Percentiles rank a stretch among this genome's conserved stretches.
Evolutionary conservation across 2,888 invertebrate genomes (phyloP).

Genomic region (Calameuta filiformis): DNA sequence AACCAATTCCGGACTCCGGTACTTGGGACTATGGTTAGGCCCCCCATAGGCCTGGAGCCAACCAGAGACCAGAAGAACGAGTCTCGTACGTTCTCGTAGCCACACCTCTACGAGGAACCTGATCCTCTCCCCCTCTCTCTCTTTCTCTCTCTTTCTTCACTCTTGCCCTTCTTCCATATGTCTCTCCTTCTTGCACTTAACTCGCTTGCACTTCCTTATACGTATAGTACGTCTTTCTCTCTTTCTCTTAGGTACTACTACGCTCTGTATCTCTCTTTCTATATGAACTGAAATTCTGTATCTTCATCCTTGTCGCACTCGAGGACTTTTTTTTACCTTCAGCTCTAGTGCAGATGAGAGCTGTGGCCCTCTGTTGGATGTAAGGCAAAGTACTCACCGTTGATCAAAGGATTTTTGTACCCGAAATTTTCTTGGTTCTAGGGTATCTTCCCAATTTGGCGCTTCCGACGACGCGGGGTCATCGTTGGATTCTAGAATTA

Average conservation of each 20-base stretch:
- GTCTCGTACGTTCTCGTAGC: slow-evolving; percentile 57
- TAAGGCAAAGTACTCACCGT: neutral
- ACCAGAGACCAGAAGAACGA: slow-evolving; percentile 61
- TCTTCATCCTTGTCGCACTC: neutral
- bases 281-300: slow-evolving; percentile 7
- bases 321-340: neutral
- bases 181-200: slow-evolving; percentile 14
- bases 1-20: neutral
- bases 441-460: neutral
- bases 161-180: slow-evolving; percentile 17
- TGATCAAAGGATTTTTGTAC: neutral
- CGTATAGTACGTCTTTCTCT: slow-evolving; percentile 9
- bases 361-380: slow-evolving; percentile 13
- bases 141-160: slow-evolving; percentile 26
- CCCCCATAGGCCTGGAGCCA: slow-evolving; percentile 60
- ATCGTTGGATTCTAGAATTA: neutral
- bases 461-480: neutral
- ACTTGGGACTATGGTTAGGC: slow-evolving; percentile 48
- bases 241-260: slow-evolving; percentile 11
- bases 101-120: slow-evolving; percentile 58
- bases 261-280: slow-evolving; percentile 22
- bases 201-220: slow-evolving; percentile 10
- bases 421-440: neutral
- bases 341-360: slow-evolving; percentile 5
- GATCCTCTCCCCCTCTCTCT: slow-evolving; percentile 43